phyloP scores from a whole-genome alignment of 1,140 invertebrate genomes.

The Polypedilum pembai region DNA sequence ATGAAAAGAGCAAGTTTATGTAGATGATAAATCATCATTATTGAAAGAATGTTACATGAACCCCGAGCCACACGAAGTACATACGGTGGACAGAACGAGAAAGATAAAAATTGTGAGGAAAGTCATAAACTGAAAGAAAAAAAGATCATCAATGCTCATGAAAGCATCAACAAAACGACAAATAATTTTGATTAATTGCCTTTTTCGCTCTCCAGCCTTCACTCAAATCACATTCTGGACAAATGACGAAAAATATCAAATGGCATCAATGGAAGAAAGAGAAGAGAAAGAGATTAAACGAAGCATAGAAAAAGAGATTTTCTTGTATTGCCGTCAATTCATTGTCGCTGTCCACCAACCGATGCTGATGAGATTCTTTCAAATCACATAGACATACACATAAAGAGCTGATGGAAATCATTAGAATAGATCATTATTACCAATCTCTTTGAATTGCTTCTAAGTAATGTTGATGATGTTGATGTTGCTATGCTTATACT shows the following conservation, averaged over 20 bases:
- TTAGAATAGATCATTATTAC: slow-evolving; percentile 10
- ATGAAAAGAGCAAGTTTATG: slow-evolving; percentile 18
- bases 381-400: background rate
- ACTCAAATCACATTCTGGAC: slow-evolving; percentile 10
- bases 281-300: too few relatives aligned
- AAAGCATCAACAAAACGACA: slow-evolving; percentile 12
- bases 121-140: background rate
- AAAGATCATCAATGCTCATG: slow-evolving; percentile 1
- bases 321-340: too few relatives aligned
- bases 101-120: background rate
- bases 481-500: too few relatives aligned
- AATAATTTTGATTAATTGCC: slow-evolving; percentile 16
- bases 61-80: background rate
- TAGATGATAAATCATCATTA: slow-evolving; percentile 4
- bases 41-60: slow-evolving; percentile 13
- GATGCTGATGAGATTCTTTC: slow-evolving; percentile 11
- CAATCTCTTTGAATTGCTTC: too few relatives aligned
- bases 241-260: slow-evolving; percentile 8
- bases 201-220: background rate
- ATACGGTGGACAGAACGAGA: background rate
- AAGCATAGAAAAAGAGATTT: too few relatives aligned
- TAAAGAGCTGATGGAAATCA: background rate
- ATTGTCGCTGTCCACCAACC: background rate
- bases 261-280: background rate
- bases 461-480: too few relatives aligned